Base-by-base conservation (phyloP, 2,113 vertebrate genomes). In the Thomomys bottae region DNA sequence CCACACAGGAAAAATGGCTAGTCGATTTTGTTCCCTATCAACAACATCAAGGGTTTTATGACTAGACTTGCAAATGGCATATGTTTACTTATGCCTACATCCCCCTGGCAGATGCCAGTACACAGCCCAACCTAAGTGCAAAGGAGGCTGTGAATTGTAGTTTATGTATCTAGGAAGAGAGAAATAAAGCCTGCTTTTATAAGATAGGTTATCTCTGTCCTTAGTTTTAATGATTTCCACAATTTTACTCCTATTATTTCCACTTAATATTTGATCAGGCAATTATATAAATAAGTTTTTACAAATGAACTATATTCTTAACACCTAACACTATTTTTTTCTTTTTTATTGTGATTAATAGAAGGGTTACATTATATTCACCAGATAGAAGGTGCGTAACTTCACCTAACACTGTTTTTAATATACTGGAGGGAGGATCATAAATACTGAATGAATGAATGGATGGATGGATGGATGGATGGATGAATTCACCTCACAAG, bases 161-260 rank as follows among this genome's bases (percentile, higher is more conserved):
- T 94, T 66, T 79, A 14, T 24, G 11, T 94, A 12, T 73, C 32
- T 57, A 87, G 68, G 32, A 80, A 84, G 15, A 70, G n/a, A 38
- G 92, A 82, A 88, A 83, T 38, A 73, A 95, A 89, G 80, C 11
- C 30, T 67, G 24, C 34, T 91, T 92, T 76, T 36, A 87, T 54
- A 81, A 77, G 89, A 24, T 30, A 17, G 26, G 4, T 86, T 42
- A 38, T 77, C 32, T 95, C 79, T 89, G 24, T 70, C 38, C 38
- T 57, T 61, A 79, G 57, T 71, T 80, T 81, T 21, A 73, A 72
- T 73, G 42, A 89, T 59, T 89, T 82, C n/a, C 90, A 68, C 10
- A 87, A 73, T 87, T 93, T 72, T 64, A 64, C 12, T 15, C 32
- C 20, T 63, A 66, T 23, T 23, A 75, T 95, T 83, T 90, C 8